phyloP scores from a whole-genome alignment of 2,113 vertebrate genomes.

The Odontophorus gujanensis region DNA sequence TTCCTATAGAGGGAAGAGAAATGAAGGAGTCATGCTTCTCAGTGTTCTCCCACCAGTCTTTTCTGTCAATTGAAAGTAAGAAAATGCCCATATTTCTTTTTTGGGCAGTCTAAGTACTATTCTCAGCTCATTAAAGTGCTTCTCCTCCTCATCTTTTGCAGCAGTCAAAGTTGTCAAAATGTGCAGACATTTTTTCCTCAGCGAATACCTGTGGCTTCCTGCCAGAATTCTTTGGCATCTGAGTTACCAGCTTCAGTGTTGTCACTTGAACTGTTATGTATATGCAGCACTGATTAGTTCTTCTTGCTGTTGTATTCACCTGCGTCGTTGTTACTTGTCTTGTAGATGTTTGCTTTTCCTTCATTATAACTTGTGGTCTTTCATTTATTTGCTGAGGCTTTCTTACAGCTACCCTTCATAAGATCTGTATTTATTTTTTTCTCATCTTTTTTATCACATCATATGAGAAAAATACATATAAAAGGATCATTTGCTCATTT shows the following conservation, averaged over 20 bases:
- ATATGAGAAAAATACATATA: not conserved
- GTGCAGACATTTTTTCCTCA: slow-evolving; percentile 43
- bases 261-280: slow-evolving; percentile 38
- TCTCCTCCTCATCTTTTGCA: slow-evolving; percentile 35
- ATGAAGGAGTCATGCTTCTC: fast-evolving
- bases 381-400: not conserved
- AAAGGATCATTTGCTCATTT: not conserved
- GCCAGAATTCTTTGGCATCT: slow-evolving; percentile 30
- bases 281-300: slow-evolving; percentile 36
- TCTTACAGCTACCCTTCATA: not conserved
- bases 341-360: slow-evolving; percentile 1
- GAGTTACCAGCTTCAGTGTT: slow-evolving; percentile 35
- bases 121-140: not conserved
- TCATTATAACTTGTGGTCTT: not conserved
- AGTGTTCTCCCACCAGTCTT: not conserved
- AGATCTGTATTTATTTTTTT: not conserved
- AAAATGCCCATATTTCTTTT: not conserved
- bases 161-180: slow-evolving; percentile 52
- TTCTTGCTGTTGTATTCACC: not conserved
- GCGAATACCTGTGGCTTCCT: not conserved
- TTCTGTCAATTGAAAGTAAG: not conserved
- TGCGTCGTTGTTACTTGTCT: slow-evolving; percentile 25
- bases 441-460: not conserved
- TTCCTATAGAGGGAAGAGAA: not conserved
- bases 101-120: not conserved